Conservation (phyloP, 1,140 invertebrate genomes). For the Papilio xuthus region DNA sequence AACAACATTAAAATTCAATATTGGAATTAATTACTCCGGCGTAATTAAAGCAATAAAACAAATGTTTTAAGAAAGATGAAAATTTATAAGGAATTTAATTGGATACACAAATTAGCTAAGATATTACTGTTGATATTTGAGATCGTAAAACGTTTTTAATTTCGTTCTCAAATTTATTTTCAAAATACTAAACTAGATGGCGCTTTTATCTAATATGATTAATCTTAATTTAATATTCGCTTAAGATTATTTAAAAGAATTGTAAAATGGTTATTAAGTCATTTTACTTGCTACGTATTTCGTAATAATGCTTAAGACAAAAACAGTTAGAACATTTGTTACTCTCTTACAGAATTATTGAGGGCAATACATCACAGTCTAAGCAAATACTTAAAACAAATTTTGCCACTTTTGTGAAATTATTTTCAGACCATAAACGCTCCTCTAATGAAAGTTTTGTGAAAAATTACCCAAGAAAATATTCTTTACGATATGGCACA, state of each 20-base stretch:
- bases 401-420: constrained; percentile 23
- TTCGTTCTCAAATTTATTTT: neutral
- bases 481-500: neutral
- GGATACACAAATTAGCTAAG: neutral
- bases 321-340: neutral
- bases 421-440: constrained; percentile 17
- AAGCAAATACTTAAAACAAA: constrained; percentile 5
- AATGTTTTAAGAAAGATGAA: neutral
- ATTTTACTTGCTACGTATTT: neutral
- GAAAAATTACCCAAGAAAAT: constrained; percentile 12
- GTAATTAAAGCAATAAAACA: constrained; percentile 3
- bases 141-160: neutral
- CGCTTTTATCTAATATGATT: neutral
- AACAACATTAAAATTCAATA: constrained; percentile 16
- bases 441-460: neutral
- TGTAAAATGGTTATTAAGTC: too few species aligned
- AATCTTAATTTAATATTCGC: neutral
- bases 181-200: neutral
- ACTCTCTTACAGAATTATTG: constrained; percentile 3
- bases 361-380: constrained; percentile 9
- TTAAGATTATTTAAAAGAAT: neutral
- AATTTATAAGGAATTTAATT: neutral
- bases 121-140: neutral
- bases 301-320: neutral
- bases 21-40: neutral